Conservation (phyloP, 2,888 invertebrate species). For the Allophyes oxyacanthae region DNA sequence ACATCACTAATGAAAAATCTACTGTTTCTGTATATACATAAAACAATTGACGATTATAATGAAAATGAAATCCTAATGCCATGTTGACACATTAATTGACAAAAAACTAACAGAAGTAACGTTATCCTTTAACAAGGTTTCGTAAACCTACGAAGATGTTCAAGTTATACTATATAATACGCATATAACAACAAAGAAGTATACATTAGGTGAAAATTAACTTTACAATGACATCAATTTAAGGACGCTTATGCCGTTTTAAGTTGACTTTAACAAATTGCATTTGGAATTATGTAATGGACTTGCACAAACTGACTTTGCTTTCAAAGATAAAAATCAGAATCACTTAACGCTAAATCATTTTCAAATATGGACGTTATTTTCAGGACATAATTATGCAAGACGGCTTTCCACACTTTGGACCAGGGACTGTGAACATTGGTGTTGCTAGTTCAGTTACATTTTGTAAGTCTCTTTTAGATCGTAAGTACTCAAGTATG, state of each 20-base stretch:
- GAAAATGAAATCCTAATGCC: slow-evolving; percentile 73
- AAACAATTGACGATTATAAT: slow-evolving; percentile 82
- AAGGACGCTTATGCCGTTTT: slow-evolving; percentile 66
- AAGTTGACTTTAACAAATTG: slow-evolving; percentile 55
- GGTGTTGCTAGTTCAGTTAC: slow-evolving; percentile 33
- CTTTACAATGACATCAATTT: slow-evolving; percentile 61
- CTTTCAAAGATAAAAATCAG: slow-evolving; percentile 73
- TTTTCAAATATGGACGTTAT: slow-evolving; percentile 87
- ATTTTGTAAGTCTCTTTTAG: slow-evolving; percentile 21
- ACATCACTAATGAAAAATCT: slow-evolving; percentile 68
- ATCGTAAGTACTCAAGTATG: slow-evolving; percentile 34
- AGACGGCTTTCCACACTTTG: slow-evolving; percentile 81
- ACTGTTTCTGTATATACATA: slow-evolving; percentile 67
- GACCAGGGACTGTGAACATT: slow-evolving; percentile 60
- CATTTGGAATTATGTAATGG: slow-evolving; percentile 65
- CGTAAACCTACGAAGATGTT: slow-evolving; percentile 73
- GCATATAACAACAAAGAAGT: slow-evolving; percentile 78
- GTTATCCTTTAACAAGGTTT: slow-evolving; percentile 79
- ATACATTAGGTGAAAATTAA: slow-evolving; percentile 71
- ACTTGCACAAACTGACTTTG: slow-evolving; percentile 67
- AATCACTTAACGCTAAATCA: slow-evolving; percentile 86
- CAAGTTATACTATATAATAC: slow-evolving; percentile 68
- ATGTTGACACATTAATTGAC: slow-evolving; percentile 84
- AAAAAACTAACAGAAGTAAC: slow-evolving; percentile 83
- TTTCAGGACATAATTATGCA: slow-evolving; percentile 85